Conservation (phyloP, 2,797 vertebrate species). For the Martes flavigula region DNA sequence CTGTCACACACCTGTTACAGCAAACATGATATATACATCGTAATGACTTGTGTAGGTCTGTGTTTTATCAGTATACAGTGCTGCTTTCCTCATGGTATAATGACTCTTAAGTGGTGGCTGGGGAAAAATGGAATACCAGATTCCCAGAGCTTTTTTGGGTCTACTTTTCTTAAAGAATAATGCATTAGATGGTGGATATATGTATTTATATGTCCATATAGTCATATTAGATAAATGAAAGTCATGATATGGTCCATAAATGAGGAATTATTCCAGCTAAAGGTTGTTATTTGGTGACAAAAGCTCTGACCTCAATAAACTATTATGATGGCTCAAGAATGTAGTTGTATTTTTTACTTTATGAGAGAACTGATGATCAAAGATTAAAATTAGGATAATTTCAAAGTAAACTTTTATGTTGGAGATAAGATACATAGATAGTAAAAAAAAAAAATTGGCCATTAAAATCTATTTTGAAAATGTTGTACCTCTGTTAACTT, state of each 20-base stretch:
- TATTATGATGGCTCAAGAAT: background rate
- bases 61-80: background rate
- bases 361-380: background rate
- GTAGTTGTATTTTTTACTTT: background rate
- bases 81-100: background rate
- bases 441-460: slow-evolving; percentile 1
- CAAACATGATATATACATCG: background rate
- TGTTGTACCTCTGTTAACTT: background rate
- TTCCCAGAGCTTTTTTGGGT: background rate
- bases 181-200: background rate
- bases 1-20: background rate
- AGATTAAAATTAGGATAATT: background rate
- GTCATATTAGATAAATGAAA: background rate
- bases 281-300: background rate
- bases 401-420: background rate
- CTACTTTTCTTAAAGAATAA: background rate
- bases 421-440: background rate
- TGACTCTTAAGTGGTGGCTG: background rate
- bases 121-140: background rate
- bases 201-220: background rate
- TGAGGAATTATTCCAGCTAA: background rate
- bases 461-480: slow-evolving; percentile 20
- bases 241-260: background rate
- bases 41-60: background rate
- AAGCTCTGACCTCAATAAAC: background rate